Conservation (phyloP, 2,888 invertebrate genomes). For the Spialia ferax region DNA sequence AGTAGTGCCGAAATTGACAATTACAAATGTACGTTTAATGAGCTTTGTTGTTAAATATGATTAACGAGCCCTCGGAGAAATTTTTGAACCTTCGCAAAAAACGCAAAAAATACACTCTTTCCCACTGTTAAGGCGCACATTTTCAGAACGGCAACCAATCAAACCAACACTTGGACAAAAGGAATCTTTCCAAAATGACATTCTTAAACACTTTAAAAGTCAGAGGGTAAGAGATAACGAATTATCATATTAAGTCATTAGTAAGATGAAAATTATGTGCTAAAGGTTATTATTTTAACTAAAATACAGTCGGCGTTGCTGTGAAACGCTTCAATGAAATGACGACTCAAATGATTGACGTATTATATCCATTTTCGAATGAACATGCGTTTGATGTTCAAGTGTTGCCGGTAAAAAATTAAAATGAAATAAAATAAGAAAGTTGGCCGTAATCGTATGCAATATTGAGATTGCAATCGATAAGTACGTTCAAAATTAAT, state of each 20-base stretch:
- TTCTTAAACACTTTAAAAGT: conserved; percentile 41
- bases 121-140: conserved; percentile 8
- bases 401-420: conserved; percentile 15
- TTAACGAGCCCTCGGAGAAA: conserved; percentile 69
- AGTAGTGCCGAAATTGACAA: conserved; percentile 74
- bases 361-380: conserved; percentile 31
- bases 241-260: conserved; percentile 53
- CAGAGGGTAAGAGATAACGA: conserved; percentile 44
- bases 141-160: conserved; percentile 16
- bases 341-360: conserved; percentile 44
- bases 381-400: conserved; percentile 17
- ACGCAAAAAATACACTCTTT: not conserved
- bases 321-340: conserved; percentile 11
- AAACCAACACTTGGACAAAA: conserved; percentile 19
- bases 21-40: conserved; percentile 81
- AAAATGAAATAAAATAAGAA: conserved; percentile 22
- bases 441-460: conserved; percentile 21
- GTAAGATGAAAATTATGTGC: conserved; percentile 48
- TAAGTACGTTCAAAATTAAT: conserved; percentile 20
- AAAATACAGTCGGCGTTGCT: conserved; percentile 16
- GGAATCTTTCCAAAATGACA: conserved; percentile 27
- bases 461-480: conserved; percentile 31
- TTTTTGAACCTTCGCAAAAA: conserved; percentile 46
- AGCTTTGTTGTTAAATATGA: conserved; percentile 76
- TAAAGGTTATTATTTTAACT: conserved; percentile 46